Base-by-base conservation (phyloP, 1,140 invertebrate species). In the Venturia canescens region DNA sequence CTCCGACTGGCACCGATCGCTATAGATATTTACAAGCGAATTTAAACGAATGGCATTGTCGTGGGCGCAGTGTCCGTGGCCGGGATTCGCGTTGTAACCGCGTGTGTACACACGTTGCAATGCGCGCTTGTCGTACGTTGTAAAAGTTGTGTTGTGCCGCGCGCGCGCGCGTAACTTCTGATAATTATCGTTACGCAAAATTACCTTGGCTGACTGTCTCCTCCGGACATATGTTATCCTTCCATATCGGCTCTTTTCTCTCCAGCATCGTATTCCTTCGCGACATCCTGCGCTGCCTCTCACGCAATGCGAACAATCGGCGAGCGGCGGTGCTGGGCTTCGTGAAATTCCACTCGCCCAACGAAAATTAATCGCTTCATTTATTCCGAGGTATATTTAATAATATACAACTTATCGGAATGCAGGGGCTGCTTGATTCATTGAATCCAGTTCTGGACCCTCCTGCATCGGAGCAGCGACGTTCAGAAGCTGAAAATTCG, bases 171-270 rank as follows among this genome's bases (percentile, higher is more conserved):
- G 75, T 77, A 77, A 77, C 75, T 77, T 77, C 18, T 63, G 31
- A 77, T 77, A 77, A 77, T 77, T 66, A 77, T 77, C 75, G 75
- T 77, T 77, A 77, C 75, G 75, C 75, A 77, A 60, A 77, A 77
- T 77, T 77, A 74, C 71, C 71, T 74, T 74, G 71, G 26, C 71
- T 74, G 71, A 74, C 70, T 72, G 13, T 26, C 7, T 50, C 38
- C 48, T 27, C 44, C 44, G 16, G 6, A 18, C 48, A 74, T 74
- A 74, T 38, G 23, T 29, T 71, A 15, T 71, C n/a, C 21, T 38
- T 48, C 31, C 44, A 18, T 44, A 53, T 26, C 15, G 66, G 1
- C 0, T 69, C 1, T 31, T 69, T 69, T 69, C 21, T 53, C 48
- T 53, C 23, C 48, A 74, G 48, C 38, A 18, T 50, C 71, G 23